A percentile compares a stretch with the other conserved stretches of the same genome.
phyloP scores from a whole-genome alignment of 2,113 vertebrate genomes.

The Kobus ellipsiprymnus region DNA sequence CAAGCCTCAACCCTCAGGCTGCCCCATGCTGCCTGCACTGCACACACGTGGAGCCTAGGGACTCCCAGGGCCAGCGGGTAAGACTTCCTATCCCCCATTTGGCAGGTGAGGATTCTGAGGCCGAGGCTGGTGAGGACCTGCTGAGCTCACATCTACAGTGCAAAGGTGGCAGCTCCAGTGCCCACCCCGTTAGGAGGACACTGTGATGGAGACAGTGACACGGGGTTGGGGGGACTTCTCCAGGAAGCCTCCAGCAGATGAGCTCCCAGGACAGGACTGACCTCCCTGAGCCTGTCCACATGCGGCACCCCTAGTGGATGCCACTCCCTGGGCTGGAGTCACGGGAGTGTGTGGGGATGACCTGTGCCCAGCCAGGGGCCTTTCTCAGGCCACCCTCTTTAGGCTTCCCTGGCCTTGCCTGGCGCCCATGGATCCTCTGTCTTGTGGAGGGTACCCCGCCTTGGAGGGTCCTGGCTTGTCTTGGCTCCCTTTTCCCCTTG shows the following conservation, averaged over 20 bases:
- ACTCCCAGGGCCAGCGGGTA: too few relatives aligned
- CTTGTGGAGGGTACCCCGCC: not conserved
- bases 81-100: not conserved
- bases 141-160: fast-evolving
- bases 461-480: not conserved
- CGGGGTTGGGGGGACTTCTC: fast-evolving
- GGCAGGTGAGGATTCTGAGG: not conserved
- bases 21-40: not conserved
- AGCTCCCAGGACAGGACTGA: not conserved
- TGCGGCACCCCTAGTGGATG: fast-evolving
- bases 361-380: not conserved
- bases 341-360: not conserved
- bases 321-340: not conserved
- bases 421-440: not conserved
- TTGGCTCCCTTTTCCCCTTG: not conserved
- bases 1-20: not conserved
- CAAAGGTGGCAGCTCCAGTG: not conserved
- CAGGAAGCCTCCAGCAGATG: not conserved
- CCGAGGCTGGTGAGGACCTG: not conserved
- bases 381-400: not conserved
- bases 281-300: not conserved
- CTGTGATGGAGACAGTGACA: not conserved
- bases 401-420: not conserved
- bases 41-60: not conserved
- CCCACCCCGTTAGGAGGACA: not conserved